A percentile compares a stretch with the other conserved stretches of the same genome.
phyloP scores from a whole-genome alignment of 2,888 invertebrate genomes.

The Drosophila anomelani region DNA sequence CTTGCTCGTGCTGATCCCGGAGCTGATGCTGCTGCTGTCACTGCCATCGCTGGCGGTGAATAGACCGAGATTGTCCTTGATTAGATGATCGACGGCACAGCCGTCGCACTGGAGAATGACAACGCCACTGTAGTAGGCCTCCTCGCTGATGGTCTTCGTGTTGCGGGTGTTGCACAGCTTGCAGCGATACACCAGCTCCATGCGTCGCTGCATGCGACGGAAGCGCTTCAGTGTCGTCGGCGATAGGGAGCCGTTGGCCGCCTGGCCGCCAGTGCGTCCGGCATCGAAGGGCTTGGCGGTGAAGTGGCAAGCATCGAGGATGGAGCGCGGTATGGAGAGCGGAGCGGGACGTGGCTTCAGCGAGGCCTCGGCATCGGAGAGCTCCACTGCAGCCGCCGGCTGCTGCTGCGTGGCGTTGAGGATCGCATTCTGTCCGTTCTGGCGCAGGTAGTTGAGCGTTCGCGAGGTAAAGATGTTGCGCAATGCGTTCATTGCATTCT shows the following conservation, averaged over 20 bases:
- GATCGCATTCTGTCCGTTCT: conserved; percentile 82
- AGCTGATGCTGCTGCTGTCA: conserved; percentile 61
- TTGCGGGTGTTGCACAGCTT: conserved; percentile 83
- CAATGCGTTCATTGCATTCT: conserved; percentile 77
- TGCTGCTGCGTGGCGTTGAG: conserved; percentile 78
- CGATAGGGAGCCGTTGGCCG: conserved; percentile 67
- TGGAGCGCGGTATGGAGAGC: conserved; percentile 75
- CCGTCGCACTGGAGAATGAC: conserved; percentile 83
- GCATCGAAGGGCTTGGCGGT: conserved; percentile 68
- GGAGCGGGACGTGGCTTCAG: conserved; percentile 58
- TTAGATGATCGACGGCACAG: conserved; percentile 82
- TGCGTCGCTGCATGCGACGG: conserved; percentile 78
- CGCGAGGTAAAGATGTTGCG: conserved; percentile 81
- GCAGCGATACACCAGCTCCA: conserved; percentile 82
- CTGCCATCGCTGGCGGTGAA: conserved; percentile 76
- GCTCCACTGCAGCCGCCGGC: conserved; percentile 43
- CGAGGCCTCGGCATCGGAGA: conserved; percentile 51
- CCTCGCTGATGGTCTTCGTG: conserved; percentile 81
- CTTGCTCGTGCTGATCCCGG: conserved; percentile 56
- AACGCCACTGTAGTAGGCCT: conserved; percentile 80
- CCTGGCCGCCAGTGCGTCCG: conserved; percentile 33
- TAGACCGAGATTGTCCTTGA: conserved; percentile 82
- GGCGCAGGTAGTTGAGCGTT: conserved; percentile 76
- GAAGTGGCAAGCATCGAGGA: conserved; percentile 77
- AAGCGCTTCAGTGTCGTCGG: conserved; percentile 77